Percentiles rank a stretch among this genome's conserved stretches.
These are phyloP conservation scores for Tolmerus cingulatus DNA, from an alignment of 2,888 invertebrate species.

Conservation along the genomic window DNA sequence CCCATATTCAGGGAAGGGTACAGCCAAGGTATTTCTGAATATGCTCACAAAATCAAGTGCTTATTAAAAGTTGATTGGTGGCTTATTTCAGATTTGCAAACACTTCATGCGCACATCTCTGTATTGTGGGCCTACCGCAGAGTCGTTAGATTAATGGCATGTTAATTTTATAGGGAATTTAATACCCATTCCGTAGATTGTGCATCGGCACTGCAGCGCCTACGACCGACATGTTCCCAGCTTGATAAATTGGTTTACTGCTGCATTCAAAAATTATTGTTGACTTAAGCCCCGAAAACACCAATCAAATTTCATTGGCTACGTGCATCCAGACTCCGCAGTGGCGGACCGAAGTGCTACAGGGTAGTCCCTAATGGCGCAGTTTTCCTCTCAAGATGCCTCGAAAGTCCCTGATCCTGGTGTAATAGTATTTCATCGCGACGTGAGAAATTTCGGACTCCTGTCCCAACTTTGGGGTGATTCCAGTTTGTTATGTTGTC, in stretches of 20 bases:
- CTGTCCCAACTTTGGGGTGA: neutral
- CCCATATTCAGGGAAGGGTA: neutral
- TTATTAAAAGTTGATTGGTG: constrained; percentile 31
- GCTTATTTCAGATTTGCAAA: neutral
- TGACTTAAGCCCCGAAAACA: constrained; percentile 7
- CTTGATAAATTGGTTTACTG: constrained; percentile 16
- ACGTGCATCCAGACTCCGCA: neutral
- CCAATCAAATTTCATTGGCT: constrained; percentile 9
- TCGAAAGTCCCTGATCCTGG: neutral
- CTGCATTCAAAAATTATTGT: constrained; percentile 18
- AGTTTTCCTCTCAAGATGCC: neutral
- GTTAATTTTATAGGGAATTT: neutral
- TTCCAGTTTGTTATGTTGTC: neutral
- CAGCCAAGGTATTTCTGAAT: neutral
- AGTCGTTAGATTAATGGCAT: neutral
- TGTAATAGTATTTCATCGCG: constrained; percentile 24
- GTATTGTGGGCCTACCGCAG: neutral
- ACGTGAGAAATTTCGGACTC: constrained; percentile 31
- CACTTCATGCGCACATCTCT: neutral
- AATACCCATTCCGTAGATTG: neutral
- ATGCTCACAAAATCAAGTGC: constrained; percentile 22
- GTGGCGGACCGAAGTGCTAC: neutral
- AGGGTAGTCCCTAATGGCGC: neutral
- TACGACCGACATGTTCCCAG: neutral
- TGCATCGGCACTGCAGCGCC: constrained; percentile 1